Conservation (phyloP, 2,888 invertebrate genomes). For the Clanis bilineata region DNA sequence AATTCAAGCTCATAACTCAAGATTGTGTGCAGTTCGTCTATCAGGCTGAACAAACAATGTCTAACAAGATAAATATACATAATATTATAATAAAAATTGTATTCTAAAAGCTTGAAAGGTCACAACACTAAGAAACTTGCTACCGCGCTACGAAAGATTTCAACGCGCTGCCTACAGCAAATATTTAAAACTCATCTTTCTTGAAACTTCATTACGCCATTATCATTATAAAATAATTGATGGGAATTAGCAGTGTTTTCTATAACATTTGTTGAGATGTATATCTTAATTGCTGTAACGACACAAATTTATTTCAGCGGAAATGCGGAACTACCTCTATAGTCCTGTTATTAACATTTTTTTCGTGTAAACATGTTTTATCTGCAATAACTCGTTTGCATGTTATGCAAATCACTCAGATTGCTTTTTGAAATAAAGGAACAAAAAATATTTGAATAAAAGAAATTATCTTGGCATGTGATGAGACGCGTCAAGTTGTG, state of each 20-base stretch:
- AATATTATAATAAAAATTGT: neutral
- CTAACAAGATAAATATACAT: neutral
- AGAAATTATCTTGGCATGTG: slow-evolving; percentile 25
- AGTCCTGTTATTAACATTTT: neutral
- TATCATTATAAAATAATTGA: neutral
- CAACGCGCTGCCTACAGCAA: slow-evolving; percentile 44
- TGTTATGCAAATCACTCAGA: neutral
- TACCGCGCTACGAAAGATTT: slow-evolving; percentile 50
- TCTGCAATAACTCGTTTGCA: neutral
- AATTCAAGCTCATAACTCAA: neutral
- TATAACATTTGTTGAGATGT: neutral
- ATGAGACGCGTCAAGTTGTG: slow-evolving; percentile 21
- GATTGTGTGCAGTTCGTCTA: neutral
- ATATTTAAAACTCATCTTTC: neutral
- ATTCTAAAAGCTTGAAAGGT: neutral
- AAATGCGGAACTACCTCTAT: neutral
- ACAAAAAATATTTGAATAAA: slow-evolving; percentile 19
- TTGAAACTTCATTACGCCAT: neutral
- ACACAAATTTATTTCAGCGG: neutral
- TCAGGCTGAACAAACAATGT: neutral
- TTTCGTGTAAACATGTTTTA: neutral
- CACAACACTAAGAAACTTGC: slow-evolving; percentile 2
- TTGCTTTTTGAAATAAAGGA: slow-evolving; percentile 14
- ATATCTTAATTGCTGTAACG: neutral
- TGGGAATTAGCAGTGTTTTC: neutral